Evolutionary conservation across 2,113 vertebrate genomes (phyloP).

Genomic region (Tragelaphus buxtoni): DNA sequence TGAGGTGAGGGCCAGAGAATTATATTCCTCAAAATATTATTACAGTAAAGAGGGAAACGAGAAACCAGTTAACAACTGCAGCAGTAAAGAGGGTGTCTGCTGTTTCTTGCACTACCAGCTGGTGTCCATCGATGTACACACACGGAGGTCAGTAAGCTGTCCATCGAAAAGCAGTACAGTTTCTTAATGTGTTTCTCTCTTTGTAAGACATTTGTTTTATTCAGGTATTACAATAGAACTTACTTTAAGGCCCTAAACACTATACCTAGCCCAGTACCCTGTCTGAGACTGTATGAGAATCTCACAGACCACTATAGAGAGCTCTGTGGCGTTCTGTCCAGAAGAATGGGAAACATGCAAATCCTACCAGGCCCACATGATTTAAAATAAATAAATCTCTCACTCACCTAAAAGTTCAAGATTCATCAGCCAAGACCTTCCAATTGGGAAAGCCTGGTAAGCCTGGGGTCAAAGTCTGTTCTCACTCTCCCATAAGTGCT

Average conservation of each 20-base stretch:
- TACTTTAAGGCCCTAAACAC: not conserved
- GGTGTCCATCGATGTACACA: not conserved
- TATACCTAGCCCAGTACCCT: not conserved
- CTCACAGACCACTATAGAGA: not conserved
- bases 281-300: not conserved
- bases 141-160: not conserved
- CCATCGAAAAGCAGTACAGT: not conserved
- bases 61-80: not conserved
- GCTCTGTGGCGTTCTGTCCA: not conserved
- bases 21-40: not conserved
- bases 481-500: not conserved
- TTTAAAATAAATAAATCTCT: not conserved
- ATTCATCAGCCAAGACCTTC: not conserved
- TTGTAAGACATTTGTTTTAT: not conserved
- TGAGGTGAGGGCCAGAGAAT: not conserved
- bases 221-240: not conserved
- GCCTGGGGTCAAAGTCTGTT: not conserved
- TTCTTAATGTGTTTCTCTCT: not conserved
- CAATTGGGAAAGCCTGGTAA: not conserved
- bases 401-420: not conserved
- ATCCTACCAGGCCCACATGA: not conserved
- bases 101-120: not conserved
- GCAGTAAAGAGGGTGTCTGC: conserved; percentile 37
- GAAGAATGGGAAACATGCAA: not conserved
- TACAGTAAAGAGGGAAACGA: not conserved